Evolutionary conservation across 2,113 vertebrate species (phyloP).

Genomic region (Rhegmatorhina hoffmannsi): DNA sequence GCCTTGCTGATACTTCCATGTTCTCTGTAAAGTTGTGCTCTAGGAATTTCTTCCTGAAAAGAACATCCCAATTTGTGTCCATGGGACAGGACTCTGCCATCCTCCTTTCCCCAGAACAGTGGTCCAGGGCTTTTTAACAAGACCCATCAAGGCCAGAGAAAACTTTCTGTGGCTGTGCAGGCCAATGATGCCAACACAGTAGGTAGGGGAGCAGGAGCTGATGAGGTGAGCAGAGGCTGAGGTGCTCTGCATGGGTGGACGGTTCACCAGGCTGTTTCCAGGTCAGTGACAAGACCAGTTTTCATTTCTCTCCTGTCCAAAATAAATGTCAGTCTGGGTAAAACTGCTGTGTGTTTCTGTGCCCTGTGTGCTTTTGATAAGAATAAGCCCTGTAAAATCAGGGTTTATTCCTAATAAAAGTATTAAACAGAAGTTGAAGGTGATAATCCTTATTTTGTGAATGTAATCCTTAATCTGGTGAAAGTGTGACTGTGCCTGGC

Average conservation of each 20-base stretch:
- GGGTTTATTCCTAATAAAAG: neutral
- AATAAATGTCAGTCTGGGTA: constrained; percentile 32
- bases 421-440: neutral
- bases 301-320: constrained; percentile 21
- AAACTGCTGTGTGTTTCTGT: neutral
- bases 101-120: neutral
- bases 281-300: neutral
- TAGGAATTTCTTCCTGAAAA: neutral
- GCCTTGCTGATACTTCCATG: neutral
- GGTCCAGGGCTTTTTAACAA: neutral
- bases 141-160: neutral
- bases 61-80: neutral
- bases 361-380: neutral
- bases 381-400: neutral
- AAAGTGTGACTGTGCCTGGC: neutral
- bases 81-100: neutral
- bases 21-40: neutral
- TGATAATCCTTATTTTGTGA: neutral
- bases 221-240: neutral
- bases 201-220: neutral
- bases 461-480: neutral
- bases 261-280: neutral
- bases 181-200: neutral
- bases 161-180: neutral
- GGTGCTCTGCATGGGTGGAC: neutral